Conservation (phyloP, 2,113 vertebrate species). For the Gavia stellata region DNA sequence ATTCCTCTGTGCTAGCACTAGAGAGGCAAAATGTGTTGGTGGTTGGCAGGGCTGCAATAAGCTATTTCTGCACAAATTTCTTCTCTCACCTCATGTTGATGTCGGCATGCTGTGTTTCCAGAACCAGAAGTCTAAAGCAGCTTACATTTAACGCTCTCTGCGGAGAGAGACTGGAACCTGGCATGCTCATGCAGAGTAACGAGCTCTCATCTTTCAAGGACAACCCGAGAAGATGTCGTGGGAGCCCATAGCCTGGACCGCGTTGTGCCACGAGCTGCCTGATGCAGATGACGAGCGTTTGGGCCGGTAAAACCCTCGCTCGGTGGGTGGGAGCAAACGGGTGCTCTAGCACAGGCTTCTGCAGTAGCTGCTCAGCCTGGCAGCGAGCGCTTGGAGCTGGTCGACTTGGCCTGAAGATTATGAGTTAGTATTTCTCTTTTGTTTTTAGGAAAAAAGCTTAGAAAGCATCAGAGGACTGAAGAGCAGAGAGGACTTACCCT, state of each 20-base stretch:
- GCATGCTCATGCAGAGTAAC: background rate
- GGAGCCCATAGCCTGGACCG: background rate
- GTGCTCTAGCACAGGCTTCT: background rate
- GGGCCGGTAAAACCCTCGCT: background rate
- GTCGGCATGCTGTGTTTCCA: background rate
- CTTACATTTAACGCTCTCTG: background rate
- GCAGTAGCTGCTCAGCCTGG: background rate
- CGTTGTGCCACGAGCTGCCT: background rate
- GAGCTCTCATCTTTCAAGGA: background rate
- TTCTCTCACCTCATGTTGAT: background rate
- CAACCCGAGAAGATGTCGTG: background rate
- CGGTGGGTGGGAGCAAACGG: background rate
- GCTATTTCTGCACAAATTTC: constrained; percentile 9
- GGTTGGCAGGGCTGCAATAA: background rate
- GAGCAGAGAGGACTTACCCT: background rate
- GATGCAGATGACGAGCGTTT: accelerated
- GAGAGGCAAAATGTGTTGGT: background rate
- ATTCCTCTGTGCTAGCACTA: background rate
- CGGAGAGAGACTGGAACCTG: background rate
- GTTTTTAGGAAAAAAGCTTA: background rate
- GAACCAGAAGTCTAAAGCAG: background rate
- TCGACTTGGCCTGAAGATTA: background rate
- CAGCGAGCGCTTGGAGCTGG: background rate
- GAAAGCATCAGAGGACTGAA: background rate
- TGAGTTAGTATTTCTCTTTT: background rate